A percentile compares a stretch with the other conserved stretches of the same genome.
These are phyloP conservation scores for Caenorhabditis sp. DNA, from an alignment of 2,888 invertebrate species.

Conservation along the genomic window DNA sequence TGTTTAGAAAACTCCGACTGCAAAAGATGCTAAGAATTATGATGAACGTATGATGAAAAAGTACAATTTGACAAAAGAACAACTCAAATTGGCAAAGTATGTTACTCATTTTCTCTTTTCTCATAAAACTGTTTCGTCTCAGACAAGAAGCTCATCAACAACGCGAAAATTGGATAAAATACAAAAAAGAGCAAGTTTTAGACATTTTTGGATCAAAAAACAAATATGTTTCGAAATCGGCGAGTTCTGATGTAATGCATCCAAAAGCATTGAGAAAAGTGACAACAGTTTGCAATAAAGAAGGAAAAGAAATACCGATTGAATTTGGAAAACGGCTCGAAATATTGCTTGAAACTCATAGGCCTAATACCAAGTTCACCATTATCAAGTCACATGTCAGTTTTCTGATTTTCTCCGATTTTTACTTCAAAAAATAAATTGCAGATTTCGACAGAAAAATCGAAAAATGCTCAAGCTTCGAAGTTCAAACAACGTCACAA, in stretches of 20 bases:
- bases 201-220: constrained; percentile 24
- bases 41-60: constrained; percentile 17
- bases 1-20: background rate
- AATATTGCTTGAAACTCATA: background rate
- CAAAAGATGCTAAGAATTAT: constrained; percentile 3
- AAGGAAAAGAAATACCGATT: background rate
- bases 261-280: background rate
- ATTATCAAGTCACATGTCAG: background rate
- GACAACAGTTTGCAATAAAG: background rate
- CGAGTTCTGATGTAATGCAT: constrained; percentile 17
- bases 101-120: too few species aligned
- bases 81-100: constrained; percentile 18
- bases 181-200: constrained; percentile 21
- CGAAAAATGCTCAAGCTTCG: background rate
- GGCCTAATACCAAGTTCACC: background rate
- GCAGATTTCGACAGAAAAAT: background rate
- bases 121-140: too few species aligned
- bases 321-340: constrained; percentile 8
- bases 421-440: too few species aligned
- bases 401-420: too few species aligned
- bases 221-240: constrained; percentile 24
- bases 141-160: constrained; percentile 17
- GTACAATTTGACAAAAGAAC: constrained; percentile 13
- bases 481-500: background rate
- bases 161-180: constrained; percentile 16